A percentile compares a stretch with the other conserved stretches of the same genome.
Evolutionary conservation across 2,113 vertebrate genomes (phyloP).

Genomic region (Forbesichthys agassizii): DNA sequence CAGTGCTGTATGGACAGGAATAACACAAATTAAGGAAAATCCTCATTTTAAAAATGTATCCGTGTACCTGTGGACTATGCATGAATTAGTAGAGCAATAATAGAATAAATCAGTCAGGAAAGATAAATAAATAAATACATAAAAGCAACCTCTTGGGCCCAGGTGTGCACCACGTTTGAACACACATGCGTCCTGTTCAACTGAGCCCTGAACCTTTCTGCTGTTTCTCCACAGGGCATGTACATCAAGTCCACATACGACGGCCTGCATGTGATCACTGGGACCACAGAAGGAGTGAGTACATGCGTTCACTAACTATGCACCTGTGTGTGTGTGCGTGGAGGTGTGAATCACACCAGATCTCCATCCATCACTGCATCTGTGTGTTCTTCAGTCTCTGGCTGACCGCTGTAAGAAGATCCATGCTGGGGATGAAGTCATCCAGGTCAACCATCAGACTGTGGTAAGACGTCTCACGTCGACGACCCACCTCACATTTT

Average conservation of each 20-base stretch:
- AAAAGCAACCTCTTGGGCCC: background rate
- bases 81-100: too few relatives aligned
- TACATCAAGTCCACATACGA: conserved; percentile 97
- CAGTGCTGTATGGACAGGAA: too few relatives aligned
- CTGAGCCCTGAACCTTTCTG: background rate
- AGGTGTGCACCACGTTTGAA: conserved; percentile 15
- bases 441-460: conserved; percentile 82
- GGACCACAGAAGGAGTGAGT: conserved; percentile 95
- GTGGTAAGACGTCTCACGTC: conserved; percentile 62
- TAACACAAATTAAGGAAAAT: too few relatives aligned
- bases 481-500: too few relatives aligned
- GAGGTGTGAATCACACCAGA: background rate
- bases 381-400: conserved; percentile 66
- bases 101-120: too few relatives aligned
- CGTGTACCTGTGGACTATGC: too few relatives aligned
- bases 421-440: conserved; percentile 82
- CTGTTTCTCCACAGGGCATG: conserved; percentile 82
- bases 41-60: too few relatives aligned
- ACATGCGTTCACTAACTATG: conserved; percentile 2
- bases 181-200: conserved; percentile 15
- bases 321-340: too few relatives aligned
- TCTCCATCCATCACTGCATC: background rate
- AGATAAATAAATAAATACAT: too few relatives aligned
- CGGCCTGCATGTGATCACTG: conserved; percentile 92
- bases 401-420: conserved; percentile 83